Base-by-base conservation (phyloP, 2,797 vertebrate species). In the Octomys mimax region DNA sequence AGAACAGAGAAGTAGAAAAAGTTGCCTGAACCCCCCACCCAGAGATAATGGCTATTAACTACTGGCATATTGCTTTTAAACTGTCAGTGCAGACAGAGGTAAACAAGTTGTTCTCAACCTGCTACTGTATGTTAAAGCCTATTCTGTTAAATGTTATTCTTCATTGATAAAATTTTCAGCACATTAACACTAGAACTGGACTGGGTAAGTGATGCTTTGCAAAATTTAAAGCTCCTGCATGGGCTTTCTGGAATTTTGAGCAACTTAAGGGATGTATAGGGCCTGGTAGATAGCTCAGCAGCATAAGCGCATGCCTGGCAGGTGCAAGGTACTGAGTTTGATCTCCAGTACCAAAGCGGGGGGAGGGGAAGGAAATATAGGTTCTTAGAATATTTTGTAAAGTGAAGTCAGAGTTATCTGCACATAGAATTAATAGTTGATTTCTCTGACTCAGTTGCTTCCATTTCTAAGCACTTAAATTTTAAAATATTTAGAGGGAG, bases 1-100 rank as follows among this genome's bases (percentile, higher is more conserved):
- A 75, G 54, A 68, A 10, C 39, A 36, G 79, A 92, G 77, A 89
- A 93, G 24, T 62, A 90, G 87, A n/a, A 81, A 94, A 95, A 92
- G 81, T 42, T 42, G 42, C 73, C 73, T 64, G 39, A 70, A 59
- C 12, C 81, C 33, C 92, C n/a, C 11, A 59, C 21, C 12, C 19
- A 66, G 62, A 62, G 8, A 73, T n/a, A 77, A 26, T 87, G 6
- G 0, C 22, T 61, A 18, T 64, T 87, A 86, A 61, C 3, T 71
- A n/a, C 87, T 79, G n/a, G 10, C 14, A 1, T 64, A 6, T 31
- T 66, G 21, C 31, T 87, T 79, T 89, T 5, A 71, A 49, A 57
- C 39, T 18, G 1, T 62, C 18, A 4, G 2, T 87, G 57, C 19
- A 22, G 13, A 13, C 36, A 12, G 49, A 33, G 19, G 59, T 87